Conservation (phyloP, 2,113 vertebrate genomes). For the Lethenteron camtschaticum region DNA sequence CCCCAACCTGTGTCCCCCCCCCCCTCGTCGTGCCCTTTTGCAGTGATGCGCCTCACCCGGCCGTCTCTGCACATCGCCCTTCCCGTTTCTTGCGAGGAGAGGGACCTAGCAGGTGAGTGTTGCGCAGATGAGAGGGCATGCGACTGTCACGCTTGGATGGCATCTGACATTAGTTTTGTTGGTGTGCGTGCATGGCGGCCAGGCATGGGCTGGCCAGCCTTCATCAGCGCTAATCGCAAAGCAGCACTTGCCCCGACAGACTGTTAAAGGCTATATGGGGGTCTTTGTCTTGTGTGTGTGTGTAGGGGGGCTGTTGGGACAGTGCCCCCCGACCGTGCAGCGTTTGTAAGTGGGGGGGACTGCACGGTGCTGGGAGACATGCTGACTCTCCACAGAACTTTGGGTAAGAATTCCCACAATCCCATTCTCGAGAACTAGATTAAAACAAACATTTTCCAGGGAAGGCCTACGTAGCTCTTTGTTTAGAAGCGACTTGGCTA, state of each 20-base stretch:
- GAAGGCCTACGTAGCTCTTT: too few relatives aligned
- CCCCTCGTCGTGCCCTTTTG: constrained; percentile 10
- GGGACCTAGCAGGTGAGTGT: constrained; percentile 66
- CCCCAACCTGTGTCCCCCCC: too few relatives aligned
- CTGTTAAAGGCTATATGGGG: not conserved
- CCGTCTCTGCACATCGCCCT: constrained; percentile 92
- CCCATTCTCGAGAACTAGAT: too few relatives aligned
- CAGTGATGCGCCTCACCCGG: constrained; percentile 94
- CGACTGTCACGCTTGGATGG: not conserved
- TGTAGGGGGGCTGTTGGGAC: constrained; percentile 53
- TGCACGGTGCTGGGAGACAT: constrained; percentile 87
- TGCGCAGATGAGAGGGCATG: not conserved
- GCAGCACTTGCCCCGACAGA: not conserved
- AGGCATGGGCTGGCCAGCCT: not conserved
- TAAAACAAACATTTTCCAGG: too few relatives aligned
- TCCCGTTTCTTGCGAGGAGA: constrained; percentile 81
- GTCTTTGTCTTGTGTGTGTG: constrained; percentile 11
- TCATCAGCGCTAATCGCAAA: not conserved
- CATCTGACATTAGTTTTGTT: not conserved
- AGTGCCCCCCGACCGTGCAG: constrained; percentile 74
- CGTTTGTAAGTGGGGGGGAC: constrained; percentile 78
- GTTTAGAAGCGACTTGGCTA: too few relatives aligned
- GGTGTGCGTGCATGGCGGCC: not conserved
- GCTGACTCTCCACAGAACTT: constrained; percentile 92
- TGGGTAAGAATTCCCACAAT: constrained; percentile 35